These are phyloP conservation scores for Globodera ellingtonae DNA, from an alignment of 1,140 invertebrate species.

Conservation along the genomic window DNA sequence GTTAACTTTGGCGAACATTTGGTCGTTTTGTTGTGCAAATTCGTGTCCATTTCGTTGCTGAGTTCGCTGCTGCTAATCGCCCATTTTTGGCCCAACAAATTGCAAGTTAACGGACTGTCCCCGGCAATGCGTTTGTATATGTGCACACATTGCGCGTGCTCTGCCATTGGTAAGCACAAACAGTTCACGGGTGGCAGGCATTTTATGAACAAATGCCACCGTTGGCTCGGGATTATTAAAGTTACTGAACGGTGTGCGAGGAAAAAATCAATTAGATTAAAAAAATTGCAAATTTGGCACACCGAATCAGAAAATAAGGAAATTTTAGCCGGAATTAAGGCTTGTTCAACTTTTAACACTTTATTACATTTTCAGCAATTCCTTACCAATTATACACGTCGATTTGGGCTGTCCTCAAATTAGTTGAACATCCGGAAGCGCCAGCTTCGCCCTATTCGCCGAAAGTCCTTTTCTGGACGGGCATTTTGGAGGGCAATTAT, in stretches of 20 bases:
- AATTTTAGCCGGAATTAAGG: too few species aligned
- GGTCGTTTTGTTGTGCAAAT: background rate
- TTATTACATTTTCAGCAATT: background rate
- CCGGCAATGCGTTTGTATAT: background rate
- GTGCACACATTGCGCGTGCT: background rate
- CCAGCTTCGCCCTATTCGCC: background rate
- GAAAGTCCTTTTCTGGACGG: slow-evolving; percentile 17
- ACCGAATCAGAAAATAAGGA: background rate
- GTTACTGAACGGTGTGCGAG: too few species aligned
- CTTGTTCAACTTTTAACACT: too few species aligned
- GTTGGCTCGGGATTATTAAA: too few species aligned
- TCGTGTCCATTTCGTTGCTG: background rate
- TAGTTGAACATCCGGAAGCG: background rate
- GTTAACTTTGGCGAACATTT: too few species aligned
- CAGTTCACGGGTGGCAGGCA: too few species aligned
- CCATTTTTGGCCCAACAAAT: slow-evolving; percentile 8
- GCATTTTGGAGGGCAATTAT: slow-evolving; percentile 13
- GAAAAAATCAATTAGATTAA: background rate
- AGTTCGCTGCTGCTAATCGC: background rate
- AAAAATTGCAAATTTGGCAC: background rate
- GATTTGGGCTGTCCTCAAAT: background rate
- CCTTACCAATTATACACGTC: background rate
- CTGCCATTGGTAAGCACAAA: background rate
- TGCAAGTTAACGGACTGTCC: background rate
- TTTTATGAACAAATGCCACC: background rate